Evolutionary conservation across 2,113 vertebrate genomes (phyloP).

Genomic region (Delphinapterus leucas): DNA sequence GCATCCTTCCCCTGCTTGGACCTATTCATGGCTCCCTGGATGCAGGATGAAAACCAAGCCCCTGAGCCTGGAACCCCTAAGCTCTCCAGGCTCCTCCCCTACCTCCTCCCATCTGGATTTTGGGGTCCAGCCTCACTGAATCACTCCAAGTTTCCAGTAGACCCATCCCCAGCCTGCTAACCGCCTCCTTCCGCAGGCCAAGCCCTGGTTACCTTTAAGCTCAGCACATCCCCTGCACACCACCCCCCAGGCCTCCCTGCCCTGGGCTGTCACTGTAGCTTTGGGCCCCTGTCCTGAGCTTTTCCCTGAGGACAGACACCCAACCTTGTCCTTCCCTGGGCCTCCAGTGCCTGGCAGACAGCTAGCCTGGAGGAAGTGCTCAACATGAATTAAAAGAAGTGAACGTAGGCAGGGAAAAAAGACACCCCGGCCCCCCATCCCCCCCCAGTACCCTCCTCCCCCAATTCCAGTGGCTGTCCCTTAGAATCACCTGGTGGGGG

Average conservation of each 20-base stretch:
- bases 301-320: neutral
- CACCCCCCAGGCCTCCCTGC: too few species aligned
- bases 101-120: neutral
- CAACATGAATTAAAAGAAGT: neutral
- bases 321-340: neutral
- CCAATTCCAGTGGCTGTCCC: neutral
- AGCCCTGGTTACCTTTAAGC: neutral
- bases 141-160: neutral
- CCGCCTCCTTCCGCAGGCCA: neutral
- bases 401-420: neutral
- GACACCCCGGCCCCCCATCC: neutral
- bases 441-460: neutral
- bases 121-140: neutral
- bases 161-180: neutral
- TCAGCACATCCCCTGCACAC: neutral
- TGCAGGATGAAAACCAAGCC: neutral
- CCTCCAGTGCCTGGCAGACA: accelerated
- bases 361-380: neutral
- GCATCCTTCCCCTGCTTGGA: neutral
- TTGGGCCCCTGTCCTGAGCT: neutral
- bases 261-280: neutral
- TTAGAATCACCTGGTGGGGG: neutral
- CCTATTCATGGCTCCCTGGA: too few species aligned
- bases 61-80: neutral
- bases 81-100: neutral